Conservation (phyloP, 1,140 invertebrate species). For the Neodiprion pinetum region DNA sequence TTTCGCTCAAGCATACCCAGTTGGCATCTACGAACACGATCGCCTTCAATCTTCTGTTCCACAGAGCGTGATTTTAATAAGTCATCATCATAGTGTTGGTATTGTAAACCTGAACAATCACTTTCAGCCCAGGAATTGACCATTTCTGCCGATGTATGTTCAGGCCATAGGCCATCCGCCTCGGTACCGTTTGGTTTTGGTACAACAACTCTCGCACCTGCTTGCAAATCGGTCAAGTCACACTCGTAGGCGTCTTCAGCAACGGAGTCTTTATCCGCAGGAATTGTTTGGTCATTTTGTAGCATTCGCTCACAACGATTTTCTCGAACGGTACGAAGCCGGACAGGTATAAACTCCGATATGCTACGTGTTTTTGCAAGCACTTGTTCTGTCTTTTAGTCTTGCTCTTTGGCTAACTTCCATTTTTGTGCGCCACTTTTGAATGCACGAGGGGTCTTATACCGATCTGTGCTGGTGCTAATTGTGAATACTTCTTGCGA, state of each 20-base stretch:
- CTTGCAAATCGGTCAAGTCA: neutral
- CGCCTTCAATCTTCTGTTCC: slow-evolving; percentile 9
- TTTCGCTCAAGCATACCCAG: slow-evolving; percentile 21
- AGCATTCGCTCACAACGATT: neutral
- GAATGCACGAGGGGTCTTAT: slow-evolving; percentile 10
- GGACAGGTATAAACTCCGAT: slow-evolving; percentile 7
- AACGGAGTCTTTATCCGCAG: neutral
- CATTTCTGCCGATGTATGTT: slow-evolving; percentile 9
- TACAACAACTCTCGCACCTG: neutral
- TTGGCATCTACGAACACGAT: slow-evolving; percentile 13
- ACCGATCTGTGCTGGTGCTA: neutral
- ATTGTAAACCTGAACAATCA: neutral
- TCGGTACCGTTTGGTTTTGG: slow-evolving; percentile 8
- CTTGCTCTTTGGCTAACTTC: slow-evolving; percentile 14
- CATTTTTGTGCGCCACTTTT: slow-evolving; percentile 11
- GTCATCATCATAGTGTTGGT: slow-evolving; percentile 13
- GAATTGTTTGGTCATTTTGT: neutral
- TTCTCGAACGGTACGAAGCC: neutral
- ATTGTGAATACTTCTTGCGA: neutral
- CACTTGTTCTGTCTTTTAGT: neutral
- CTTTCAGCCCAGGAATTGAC: slow-evolving; percentile 15
- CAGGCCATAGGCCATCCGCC: slow-evolving; percentile 18
- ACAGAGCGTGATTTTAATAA: slow-evolving; percentile 10
- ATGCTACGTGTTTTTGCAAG: slow-evolving; percentile 17
- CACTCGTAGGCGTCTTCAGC: neutral